Conservation (phyloP, 2,888 invertebrate species). For the Acleris sparsana region DNA sequence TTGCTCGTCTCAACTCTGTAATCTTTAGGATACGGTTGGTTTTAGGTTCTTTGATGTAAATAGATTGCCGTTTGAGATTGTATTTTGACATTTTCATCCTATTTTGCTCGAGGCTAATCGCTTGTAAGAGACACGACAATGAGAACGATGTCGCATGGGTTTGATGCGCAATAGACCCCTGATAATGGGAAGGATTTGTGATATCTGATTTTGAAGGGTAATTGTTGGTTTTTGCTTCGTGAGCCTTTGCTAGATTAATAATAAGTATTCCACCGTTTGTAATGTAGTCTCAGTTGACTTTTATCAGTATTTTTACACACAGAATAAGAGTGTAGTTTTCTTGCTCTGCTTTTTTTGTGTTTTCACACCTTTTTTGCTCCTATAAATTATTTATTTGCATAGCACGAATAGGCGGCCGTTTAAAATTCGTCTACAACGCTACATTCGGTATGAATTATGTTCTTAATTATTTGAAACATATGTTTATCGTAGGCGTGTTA, state of each 20-base stretch:
- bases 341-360: too few species aligned
- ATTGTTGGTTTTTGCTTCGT: background rate
- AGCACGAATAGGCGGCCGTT: too few species aligned
- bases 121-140: constrained; percentile 63
- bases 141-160: constrained; percentile 39
- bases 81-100: constrained; percentile 82
- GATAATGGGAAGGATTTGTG: constrained; percentile 9
- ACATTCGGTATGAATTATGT: too few species aligned
- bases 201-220: constrained; percentile 27
- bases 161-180: constrained; percentile 32
- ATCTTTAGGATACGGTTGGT: background rate
- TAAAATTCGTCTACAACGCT: too few species aligned
- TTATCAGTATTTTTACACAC: too few species aligned
- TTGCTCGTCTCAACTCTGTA: background rate
- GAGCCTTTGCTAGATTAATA: background rate
- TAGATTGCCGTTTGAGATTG: constrained; percentile 70
- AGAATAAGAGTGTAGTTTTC: too few species aligned
- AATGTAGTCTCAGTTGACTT: too few species aligned
- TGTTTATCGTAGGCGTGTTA: too few species aligned
- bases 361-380: too few species aligned
- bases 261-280: too few species aligned
- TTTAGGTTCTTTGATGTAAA: background rate
- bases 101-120: constrained; percentile 75
- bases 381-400: too few species aligned
- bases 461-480: too few species aligned